Base-by-base conservation (phyloP, 2,113 vertebrate species). In the Hypocryptadius cinnamomeus region DNA sequence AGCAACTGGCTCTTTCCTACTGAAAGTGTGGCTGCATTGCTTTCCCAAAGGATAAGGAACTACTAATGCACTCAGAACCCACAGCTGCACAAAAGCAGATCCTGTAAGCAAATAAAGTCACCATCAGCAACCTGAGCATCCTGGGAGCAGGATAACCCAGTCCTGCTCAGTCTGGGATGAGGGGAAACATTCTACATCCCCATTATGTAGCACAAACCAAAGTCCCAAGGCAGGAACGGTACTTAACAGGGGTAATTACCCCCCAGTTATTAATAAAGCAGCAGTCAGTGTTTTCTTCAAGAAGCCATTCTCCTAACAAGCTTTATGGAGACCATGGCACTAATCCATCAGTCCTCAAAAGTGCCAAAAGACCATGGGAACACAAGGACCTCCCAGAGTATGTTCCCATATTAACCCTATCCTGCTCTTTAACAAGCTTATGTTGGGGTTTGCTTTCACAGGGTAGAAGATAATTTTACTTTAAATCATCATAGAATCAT, bases 161-260 rank as follows among this genome's bases (percentile, higher is more conserved):
- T 8, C 15, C 53, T 54, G 30, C 48, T 33, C 68, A 54, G 57
- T 7, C 28, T 11, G 1, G 35, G 7, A 37, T 21, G 31, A 85
- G 15, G 31, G 30, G 30, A 70, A 87, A 50, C 31, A 28, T 50
- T 59, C n/a, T 15, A 15, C 15, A 13, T 25, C 39, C 64, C 23
- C 3, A 0, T 22, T 23, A 6, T 0, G 3, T 2, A 61, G 33
- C 37, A 30, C 3, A 15, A 7, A 53, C 30, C 0, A 0, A 71
- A 15, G 56, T 17, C 9, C 39, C 60, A 20, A 15, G 31, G 30
- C 47, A 42, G 42, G 63, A 79, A 35, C 1, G 3, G 16, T 28
- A 42, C 18, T 90, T 16, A n/a, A 40, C 0, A 0, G 7, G 5
- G 17, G 5, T 28, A 35, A 50, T 70, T 65, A 45, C 27, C 16